Evolutionary conservation across 2,888 invertebrate genomes (phyloP).

Genomic region (Lepidocyrtoides sp.): DNA sequence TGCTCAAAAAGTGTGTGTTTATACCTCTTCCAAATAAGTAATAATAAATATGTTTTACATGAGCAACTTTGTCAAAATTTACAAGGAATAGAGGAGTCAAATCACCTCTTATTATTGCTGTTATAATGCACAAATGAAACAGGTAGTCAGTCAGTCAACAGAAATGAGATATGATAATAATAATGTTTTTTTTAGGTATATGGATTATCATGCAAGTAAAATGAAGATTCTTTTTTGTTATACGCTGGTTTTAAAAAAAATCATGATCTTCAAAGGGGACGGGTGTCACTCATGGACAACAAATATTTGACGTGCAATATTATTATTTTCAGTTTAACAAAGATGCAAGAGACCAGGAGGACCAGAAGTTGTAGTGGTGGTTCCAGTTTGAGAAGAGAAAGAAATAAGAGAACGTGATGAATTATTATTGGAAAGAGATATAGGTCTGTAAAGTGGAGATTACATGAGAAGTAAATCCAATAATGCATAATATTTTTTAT

Average conservation of each 20-base stretch:
- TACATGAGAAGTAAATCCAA: slow-evolving; percentile 14
- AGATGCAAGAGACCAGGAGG: neutral
- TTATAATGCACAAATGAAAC: slow-evolving; percentile 1
- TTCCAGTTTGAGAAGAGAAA: slow-evolving; percentile 25
- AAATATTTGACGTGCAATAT: slow-evolving; percentile 72
- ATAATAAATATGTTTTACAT: slow-evolving; percentile 66
- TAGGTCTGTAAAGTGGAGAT: neutral
- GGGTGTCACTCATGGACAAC: slow-evolving; percentile 65
- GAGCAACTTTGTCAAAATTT: slow-evolving; percentile 62
- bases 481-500: slow-evolving; percentile 5
- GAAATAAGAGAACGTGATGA: slow-evolving; percentile 60
- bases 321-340: slow-evolving; percentile 55
- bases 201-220: neutral
- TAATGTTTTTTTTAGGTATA: neutral
- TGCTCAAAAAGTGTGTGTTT: slow-evolving; percentile 12
- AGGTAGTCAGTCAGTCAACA: slow-evolving; percentile 31
- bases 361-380: slow-evolving; percentile 7
- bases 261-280: slow-evolving; percentile 53
- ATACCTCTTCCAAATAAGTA: slow-evolving; percentile 38
- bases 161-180: neutral
- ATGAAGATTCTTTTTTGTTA: slow-evolving; percentile 50
- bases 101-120: slow-evolving; percentile 10
- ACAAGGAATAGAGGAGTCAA: slow-evolving; percentile 29
- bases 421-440: slow-evolving; percentile 54
- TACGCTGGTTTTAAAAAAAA: slow-evolving; percentile 22